These are phyloP conservation scores for Lacerta bilineata DNA, from an alignment of 2,797 vertebrate genomes.

Conservation along the genomic window DNA sequence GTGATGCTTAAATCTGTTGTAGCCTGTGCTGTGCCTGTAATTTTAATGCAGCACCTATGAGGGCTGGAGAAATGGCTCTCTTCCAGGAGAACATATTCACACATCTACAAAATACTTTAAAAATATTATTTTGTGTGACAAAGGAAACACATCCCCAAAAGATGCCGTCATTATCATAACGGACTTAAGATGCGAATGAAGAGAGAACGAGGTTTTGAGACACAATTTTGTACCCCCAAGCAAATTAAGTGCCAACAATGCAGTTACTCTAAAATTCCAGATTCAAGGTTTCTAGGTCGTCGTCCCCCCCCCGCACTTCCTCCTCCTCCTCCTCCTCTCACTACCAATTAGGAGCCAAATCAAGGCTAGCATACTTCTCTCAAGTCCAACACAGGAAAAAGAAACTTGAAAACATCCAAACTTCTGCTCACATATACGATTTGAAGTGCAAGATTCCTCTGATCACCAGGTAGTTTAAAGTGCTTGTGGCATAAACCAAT, in stretches of 20 bases:
- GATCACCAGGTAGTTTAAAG: constrained; percentile 12
- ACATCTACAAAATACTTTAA: neutral
- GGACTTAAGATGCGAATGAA: neutral
- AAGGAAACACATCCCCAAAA: neutral
- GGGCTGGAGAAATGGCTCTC: neutral
- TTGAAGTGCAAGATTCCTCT: constrained; percentile 39
- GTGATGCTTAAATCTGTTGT: neutral
- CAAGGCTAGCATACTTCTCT: constrained; percentile 20
- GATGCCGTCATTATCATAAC: neutral
- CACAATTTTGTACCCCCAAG: constrained; percentile 5
- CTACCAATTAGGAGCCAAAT: constrained; percentile 19
- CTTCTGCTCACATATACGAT: constrained; percentile 34
- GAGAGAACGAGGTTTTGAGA: neutral
- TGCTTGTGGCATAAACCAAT: constrained; percentile 10
- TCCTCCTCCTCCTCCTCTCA: neutral
- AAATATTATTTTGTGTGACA: neutral
- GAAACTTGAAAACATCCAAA: constrained; percentile 17
- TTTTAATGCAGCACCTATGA: neutral
- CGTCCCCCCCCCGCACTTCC: neutral
- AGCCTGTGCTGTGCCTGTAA: neutral
- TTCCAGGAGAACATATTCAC: neutral
- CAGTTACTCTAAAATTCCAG: constrained; percentile 21
- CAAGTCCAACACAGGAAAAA: constrained; percentile 11
- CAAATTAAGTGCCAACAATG: constrained; percentile 17
- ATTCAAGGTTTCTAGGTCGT: constrained; percentile 55